These are phyloP conservation scores for Drosophila asahinai DNA, from an alignment of 1,140 invertebrate genomes.

Conservation along the genomic window DNA sequence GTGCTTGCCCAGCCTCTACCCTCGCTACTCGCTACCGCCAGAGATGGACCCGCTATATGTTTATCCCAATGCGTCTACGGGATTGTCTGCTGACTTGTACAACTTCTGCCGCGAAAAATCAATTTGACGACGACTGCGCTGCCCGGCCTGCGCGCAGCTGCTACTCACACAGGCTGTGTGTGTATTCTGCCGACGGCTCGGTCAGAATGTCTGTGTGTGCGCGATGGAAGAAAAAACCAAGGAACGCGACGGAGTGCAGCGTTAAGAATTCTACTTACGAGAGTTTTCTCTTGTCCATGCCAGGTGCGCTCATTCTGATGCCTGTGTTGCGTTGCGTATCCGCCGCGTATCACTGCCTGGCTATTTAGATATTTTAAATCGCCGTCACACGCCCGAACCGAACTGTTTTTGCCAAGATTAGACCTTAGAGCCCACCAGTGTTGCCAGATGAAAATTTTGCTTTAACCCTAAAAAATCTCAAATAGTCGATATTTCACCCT, in stretches of 20 bases:
- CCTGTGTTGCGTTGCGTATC: constrained; percentile 37
- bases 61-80: constrained; percentile 53
- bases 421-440: not conserved
- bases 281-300: constrained; percentile 87
- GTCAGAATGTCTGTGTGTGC: constrained; percentile 53
- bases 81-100: constrained; percentile 39
- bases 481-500: too few species aligned
- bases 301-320: constrained; percentile 80
- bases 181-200: constrained; percentile 32
- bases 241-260: constrained; percentile 33
- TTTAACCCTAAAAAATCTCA: too few species aligned
- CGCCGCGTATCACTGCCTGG: constrained; percentile 40
- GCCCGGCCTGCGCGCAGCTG: constrained; percentile 70
- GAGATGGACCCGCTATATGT: constrained; percentile 27
- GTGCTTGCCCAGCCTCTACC: not conserved
- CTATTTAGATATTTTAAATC: constrained; percentile 54
- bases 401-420: constrained; percentile 34
- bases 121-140: constrained; percentile 71
- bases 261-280: constrained; percentile 85
- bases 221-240: constrained; percentile 52
- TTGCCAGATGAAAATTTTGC: not conserved
- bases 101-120: constrained; percentile 73
- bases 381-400: constrained; percentile 39
- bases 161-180: constrained; percentile 48
- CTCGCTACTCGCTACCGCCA: not conserved